These are phyloP conservation scores for Propithecus deckenii DNA, from an alignment of 2,797 vertebrate genomes.

Conservation along the genomic window DNA sequence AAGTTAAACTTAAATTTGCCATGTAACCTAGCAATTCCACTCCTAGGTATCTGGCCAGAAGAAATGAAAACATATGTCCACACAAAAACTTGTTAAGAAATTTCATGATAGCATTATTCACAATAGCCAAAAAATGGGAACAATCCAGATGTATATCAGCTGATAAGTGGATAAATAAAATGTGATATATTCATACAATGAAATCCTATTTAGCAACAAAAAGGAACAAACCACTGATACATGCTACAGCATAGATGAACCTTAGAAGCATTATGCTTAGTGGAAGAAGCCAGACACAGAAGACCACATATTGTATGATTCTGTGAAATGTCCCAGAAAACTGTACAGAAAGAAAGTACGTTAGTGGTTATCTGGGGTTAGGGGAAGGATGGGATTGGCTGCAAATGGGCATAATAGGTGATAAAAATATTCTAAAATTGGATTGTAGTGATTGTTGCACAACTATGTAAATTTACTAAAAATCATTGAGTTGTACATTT, in stretches of 20 bases:
- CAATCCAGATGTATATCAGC: not conserved
- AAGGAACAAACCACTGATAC: not conserved
- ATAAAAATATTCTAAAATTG: not conserved
- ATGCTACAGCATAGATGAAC: not conserved
- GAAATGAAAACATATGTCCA: not conserved
- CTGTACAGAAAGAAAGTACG: not conserved
- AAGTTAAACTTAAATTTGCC: not conserved
- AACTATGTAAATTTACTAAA: not conserved
- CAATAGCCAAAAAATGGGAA: not conserved
- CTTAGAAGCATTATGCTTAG: not conserved
- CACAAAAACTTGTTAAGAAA: not conserved
- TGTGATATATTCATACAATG: not conserved
- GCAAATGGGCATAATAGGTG: no score
- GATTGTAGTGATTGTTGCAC: not conserved
- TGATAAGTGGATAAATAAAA: not conserved
- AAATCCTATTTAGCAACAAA: not conserved
- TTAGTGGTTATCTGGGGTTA: not conserved
- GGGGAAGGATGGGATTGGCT: not conserved
- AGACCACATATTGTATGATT: not conserved
- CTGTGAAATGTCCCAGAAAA: not conserved
- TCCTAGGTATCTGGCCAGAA: not conserved
- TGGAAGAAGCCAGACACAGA: not conserved
- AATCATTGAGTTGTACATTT: not conserved
- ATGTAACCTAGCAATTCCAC: not conserved
- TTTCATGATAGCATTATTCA: not conserved